Base-by-base conservation (phyloP, 1,140 invertebrate species). In the Eumaeus atala region DNA sequence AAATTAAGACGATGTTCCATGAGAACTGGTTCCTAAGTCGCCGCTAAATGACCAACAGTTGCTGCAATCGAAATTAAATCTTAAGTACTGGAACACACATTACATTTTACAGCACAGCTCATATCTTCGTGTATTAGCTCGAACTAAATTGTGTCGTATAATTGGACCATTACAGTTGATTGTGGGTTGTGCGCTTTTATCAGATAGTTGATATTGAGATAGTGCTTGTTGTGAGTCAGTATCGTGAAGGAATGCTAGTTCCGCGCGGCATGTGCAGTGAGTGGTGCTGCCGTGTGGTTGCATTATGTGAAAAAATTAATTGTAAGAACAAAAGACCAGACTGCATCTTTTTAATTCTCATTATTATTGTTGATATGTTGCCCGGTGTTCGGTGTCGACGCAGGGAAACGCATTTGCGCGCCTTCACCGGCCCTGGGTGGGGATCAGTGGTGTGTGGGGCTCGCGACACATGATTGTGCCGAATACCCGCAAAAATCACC, bases 1-100 rank as follows among this genome's bases (percentile, higher is more conserved):
- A 44, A 44, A 17, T 17, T 14, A 44, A 1, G 3, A 9, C 16
- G 14, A 3, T 16, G 16, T 44, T 44, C 9, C 9, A 8, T 16
- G 12, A 44, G 53, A 76, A 77, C 74, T 67, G 74, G 74, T 77
- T 74, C 59, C 59, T 53, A 57, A 63, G 55, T 63, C 66, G 66
- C 60, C 66, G 61, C 62, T 70, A 65, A 76, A 56, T 67, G 65
- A 66, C 65, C 57, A 62, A 65, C 67, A 63, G 64, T 55, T 48
- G 34, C 42, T 14, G 44, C 10, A 38, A 18, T 35, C 36, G 33
- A 52, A 59, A 44, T 48, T 34, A 12, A 72, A 65, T 63, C 34
- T 64, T 18, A 66, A 69, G 4, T 67, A 5, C 0, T 4, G 16
- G 9, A 33, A 34, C 11, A 1, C 11, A 1, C 34, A 54, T 9